Evolutionary conservation across 2,113 vertebrate species (phyloP).

Genomic region (Callipepla californica): DNA sequence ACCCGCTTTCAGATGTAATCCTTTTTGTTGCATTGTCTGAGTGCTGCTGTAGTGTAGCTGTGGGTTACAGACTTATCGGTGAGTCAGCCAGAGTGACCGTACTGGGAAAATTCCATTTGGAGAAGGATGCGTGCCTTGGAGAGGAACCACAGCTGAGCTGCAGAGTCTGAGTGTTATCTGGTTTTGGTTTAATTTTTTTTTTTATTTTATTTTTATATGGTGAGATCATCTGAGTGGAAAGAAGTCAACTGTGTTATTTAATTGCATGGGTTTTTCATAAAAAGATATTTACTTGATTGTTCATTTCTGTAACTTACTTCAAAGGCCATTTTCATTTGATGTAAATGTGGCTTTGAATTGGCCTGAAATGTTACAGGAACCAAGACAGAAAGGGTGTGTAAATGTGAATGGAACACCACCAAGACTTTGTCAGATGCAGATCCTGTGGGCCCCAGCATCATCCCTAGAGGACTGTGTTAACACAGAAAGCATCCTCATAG

Average conservation of each 20-base stretch:
- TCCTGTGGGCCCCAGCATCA: slow-evolving; percentile 3
- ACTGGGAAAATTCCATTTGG: not conserved
- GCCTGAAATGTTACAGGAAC: not conserved
- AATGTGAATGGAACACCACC: slow-evolving; percentile 62
- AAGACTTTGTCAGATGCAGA: slow-evolving; percentile 64
- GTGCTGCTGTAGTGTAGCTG: too few relatives aligned
- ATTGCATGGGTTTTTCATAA: not conserved
- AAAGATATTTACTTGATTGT: not conserved
- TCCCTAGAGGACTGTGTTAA: slow-evolving; percentile 17
- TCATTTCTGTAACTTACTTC: not conserved
- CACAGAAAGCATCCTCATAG: slow-evolving; percentile 51
- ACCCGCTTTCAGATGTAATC: accelerated
- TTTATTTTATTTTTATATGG: not conserved
- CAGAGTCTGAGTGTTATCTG: not conserved
- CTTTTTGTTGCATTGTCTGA: not conserved
- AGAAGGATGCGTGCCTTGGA: not conserved
- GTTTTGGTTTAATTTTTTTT: not conserved
- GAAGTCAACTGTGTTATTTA: not conserved
- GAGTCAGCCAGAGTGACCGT: not conserved
- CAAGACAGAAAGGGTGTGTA: not conserved
- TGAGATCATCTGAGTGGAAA: not conserved
- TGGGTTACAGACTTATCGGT: not conserved
- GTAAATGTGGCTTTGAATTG: not conserved
- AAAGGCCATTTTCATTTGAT: not conserved
- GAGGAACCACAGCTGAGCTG: not conserved